Base-by-base conservation (phyloP, 2,888 invertebrate genomes). In the Drosophila mettleri region DNA sequence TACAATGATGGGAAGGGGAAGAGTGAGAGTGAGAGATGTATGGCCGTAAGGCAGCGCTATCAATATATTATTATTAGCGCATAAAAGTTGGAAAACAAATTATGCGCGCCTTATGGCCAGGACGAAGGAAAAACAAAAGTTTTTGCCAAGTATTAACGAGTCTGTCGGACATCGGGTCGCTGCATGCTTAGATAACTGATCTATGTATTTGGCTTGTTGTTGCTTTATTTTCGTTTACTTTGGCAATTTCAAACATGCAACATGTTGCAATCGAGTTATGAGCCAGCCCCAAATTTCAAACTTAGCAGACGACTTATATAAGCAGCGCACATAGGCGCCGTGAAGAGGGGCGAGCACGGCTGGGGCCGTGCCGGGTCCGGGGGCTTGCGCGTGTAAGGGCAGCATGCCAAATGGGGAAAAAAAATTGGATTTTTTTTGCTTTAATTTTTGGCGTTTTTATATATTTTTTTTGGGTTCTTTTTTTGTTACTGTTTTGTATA, bases 201-300 rank as follows among this genome's bases (percentile, higher is more conserved):
- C 76, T 72, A 57, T 74, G 61, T 58, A 8, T 39, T 31, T n/a
- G n/a, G n/a, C n/a, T 65, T 64, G 72, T 48, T 64, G 38, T 41
- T 58, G 2, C 43, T 29, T 14, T 48, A 43, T 12, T 41, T 69
- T 36, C 31, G 64, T 60, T 74, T n/a, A n/a, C n/a, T n/a, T 76
- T 63, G 53, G 69, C 77, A 81, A 74, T 82, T 79, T 78, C 66
- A 54, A 80, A 75, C 80, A 82, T 82, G 82, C 82, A 82, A 82
- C 82, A 82, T 82, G 82, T 82, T 82, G 86, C 81, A 82, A 85
- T 81, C 70, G 68, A 79, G 77, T 67, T 81, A 76, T 76, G 77
- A 81, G 46, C 54, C 75, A 65, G 68, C 53, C 69, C 66, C 74
- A 16, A 75, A 74, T 68, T 67, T 61, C 71, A 61, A 81, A 85